A percentile compares a stretch with the other conserved stretches of the same genome.
Evolutionary conservation across 2,888 invertebrate genomes (phyloP).

Genomic region (Dioctria rufipes): DNA sequence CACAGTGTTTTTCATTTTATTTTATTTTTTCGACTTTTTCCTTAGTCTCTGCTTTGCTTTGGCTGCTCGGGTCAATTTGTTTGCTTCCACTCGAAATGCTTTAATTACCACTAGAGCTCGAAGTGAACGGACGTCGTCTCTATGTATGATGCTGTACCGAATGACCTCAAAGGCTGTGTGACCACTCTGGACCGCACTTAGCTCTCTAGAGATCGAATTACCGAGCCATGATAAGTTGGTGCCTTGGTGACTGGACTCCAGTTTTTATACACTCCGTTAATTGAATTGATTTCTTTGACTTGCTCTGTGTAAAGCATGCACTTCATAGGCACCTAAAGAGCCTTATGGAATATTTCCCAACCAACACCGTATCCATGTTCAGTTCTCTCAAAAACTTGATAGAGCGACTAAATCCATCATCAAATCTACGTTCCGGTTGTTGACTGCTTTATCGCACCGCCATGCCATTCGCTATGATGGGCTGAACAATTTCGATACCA

Average conservation of each 20-base stretch:
- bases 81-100: constrained; percentile 54
- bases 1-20: neutral
- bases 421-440: neutral
- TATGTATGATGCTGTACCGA: constrained; percentile 37
- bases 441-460: neutral
- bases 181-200: too few relatives aligned
- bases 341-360: too few relatives aligned
- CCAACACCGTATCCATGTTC: neutral
- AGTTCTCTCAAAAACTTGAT: neutral
- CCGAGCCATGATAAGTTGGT: too few relatives aligned
- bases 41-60: constrained; percentile 21
- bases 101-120: constrained; percentile 52
- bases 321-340: too few relatives aligned
- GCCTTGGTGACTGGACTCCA: too few relatives aligned
- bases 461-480: constrained; percentile 8
- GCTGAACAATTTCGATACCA: constrained; percentile 48
- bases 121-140: constrained; percentile 17
- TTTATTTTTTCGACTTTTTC: constrained; percentile 4
- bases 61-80: constrained; percentile 41
- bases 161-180: neutral
- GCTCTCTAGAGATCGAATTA: too few relatives aligned
- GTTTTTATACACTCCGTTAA: too few relatives aligned
- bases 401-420: neutral
- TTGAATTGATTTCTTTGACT: too few relatives aligned
- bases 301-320: too few relatives aligned